Conservation (phyloP, 1,140 invertebrate species). For the Laupala kohalensis region DNA sequence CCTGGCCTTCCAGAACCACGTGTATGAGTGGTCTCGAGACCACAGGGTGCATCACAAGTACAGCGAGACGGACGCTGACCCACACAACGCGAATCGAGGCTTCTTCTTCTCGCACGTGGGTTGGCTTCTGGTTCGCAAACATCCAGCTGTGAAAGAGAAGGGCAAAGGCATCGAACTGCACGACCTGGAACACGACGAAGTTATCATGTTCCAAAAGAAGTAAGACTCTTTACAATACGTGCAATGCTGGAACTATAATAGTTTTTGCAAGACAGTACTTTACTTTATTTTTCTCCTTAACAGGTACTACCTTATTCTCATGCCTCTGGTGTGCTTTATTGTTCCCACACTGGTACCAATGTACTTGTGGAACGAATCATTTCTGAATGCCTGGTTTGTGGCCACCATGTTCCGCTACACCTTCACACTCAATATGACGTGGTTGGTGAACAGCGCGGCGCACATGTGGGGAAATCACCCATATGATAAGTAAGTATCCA, state of each 20-base stretch:
- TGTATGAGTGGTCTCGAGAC: constrained; percentile 88
- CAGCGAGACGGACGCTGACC: constrained; percentile 90
- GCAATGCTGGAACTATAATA: background rate
- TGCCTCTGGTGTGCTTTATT: constrained; percentile 72
- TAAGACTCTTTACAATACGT: constrained; percentile 29
- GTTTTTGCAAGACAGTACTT: background rate
- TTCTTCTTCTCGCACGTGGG: constrained; percentile 96
- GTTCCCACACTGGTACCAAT: constrained; percentile 74
- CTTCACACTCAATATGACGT: constrained; percentile 80
- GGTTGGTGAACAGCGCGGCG: constrained; percentile 91
- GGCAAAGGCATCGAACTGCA: constrained; percentile 75
- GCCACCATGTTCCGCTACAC: constrained; percentile 73
- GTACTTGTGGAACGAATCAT: constrained; percentile 71
- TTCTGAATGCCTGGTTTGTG: constrained; percentile 67
- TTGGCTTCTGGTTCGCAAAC: constrained; percentile 84
- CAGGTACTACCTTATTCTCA: constrained; percentile 70
- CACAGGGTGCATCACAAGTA: constrained; percentile 95
- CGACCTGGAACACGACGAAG: constrained; percentile 71
- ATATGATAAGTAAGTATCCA: constrained; percentile 64
- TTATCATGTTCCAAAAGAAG: constrained; percentile 79
- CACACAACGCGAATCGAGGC: constrained; percentile 85
- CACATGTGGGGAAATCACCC: constrained; percentile 84
- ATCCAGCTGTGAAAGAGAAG: constrained; percentile 76
- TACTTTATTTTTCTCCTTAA: constrained; percentile 18
- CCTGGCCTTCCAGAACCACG: constrained; percentile 82